Percentiles rank a stretch among this genome's conserved stretches.
Conservation (phyloP, 2,888 invertebrate species). For the Bedellia somnulentella region DNA sequence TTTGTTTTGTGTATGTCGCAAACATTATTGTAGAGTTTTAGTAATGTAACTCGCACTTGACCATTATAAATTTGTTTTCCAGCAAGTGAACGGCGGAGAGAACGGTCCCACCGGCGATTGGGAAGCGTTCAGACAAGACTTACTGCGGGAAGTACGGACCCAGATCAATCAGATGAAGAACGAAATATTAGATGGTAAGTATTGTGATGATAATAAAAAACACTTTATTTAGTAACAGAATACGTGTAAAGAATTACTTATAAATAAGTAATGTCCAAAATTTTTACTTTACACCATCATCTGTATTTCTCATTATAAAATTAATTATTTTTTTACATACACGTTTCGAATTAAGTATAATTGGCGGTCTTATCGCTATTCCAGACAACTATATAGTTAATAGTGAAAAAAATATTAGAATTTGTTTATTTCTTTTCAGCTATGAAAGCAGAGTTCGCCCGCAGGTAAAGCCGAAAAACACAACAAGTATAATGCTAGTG, state of each 20-base stretch:
- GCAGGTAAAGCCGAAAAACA: constrained; percentile 70
- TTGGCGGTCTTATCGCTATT: too few relatives aligned
- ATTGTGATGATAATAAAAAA: constrained; percentile 2
- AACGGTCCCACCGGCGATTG: constrained; percentile 70
- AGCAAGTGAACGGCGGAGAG: constrained; percentile 55
- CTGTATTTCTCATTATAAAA: too few relatives aligned
- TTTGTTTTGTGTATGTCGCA: too few relatives aligned
- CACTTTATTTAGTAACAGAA: not conserved
- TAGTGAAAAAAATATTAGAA: constrained; percentile 3
- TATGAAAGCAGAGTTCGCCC: constrained; percentile 86
- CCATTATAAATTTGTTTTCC: too few relatives aligned
- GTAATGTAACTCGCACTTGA: too few relatives aligned
- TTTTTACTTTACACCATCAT: too few relatives aligned
- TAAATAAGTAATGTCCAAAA: too few relatives aligned
- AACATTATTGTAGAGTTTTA: too few relatives aligned
- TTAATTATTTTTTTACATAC: too few relatives aligned
- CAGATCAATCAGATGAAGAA: constrained; percentile 91
- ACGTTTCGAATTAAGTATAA: too few relatives aligned
- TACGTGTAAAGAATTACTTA: too few relatives aligned
- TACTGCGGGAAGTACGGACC: constrained; percentile 86
- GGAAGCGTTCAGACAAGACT: constrained; percentile 90
- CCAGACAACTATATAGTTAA: too few relatives aligned
- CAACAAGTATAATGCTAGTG: constrained; percentile 34
- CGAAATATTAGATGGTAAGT: constrained; percentile 92
- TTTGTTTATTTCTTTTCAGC: constrained; percentile 59